Base-by-base conservation (phyloP, 2,113 vertebrate species). In the Dicrurus megarhynchus region DNA sequence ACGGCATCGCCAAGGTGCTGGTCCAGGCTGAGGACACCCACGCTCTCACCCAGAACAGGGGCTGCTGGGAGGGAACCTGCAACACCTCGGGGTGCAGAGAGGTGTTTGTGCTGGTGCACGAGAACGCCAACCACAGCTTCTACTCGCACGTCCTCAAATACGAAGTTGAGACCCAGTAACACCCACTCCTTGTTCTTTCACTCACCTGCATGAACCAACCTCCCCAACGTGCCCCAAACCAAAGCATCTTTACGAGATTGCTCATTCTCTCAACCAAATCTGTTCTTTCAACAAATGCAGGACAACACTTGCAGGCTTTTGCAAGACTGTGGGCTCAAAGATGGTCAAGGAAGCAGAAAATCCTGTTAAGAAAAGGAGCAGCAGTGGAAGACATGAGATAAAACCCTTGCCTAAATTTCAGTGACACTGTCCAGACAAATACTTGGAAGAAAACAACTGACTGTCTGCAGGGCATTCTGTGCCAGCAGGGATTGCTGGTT, bases 51-150 rank as follows among this genome's bases (percentile, higher is more conserved):
- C 93, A 97, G 63, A 98, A 65, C 82, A 81, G 41, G 3, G 98
- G 95, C 55, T 98, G 84, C 96, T 99, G 98, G 98, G 98, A 98
- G 83, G 98, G 98, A 39, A 98, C 90, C 69, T 98, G 97, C 93
- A 98, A 85, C 96, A 99, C 98, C 0, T 91, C 97, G 0, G 98
- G 98, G 21, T 98, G 98, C 95, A 97, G 41, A 13, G 98, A 98
- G 70, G 95, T 99, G 41, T 97, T 95, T 1, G 98, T 99, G 77
- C 98, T 98, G 97, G 97, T 99, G 95, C 97, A 98, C 6, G 97
- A 98, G 94, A 98, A 98, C 0, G 97, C 98, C 20, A 98, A 98
- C 95, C 98, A 98, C 96, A 97, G 35, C 71, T 98, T 97, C 74
- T 98, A 98, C 93, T 98, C 98, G 2, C 97, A 98, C 1, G 97